Percentiles rank a stretch among this genome's conserved stretches.
phyloP scores from a whole-genome alignment of 2,888 invertebrate genomes.

The Smittia aterrima region DNA sequence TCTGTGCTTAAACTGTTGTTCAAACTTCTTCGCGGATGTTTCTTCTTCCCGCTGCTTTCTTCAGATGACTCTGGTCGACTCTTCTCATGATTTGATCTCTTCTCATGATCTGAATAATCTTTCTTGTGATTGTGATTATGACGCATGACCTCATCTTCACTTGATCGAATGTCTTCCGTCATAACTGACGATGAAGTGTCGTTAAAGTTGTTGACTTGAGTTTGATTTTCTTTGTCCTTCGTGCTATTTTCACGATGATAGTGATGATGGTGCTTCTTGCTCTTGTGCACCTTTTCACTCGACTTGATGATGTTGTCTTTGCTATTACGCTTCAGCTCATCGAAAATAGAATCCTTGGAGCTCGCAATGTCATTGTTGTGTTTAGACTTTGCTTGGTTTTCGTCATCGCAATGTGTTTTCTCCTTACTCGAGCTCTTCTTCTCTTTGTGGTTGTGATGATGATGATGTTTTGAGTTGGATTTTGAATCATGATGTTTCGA shows the following conservation, averaged over 20 bases:
- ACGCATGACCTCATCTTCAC: constrained; percentile 36
- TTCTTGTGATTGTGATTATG: constrained; percentile 44
- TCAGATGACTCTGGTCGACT: constrained; percentile 48
- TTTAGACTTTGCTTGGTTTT: not conserved
- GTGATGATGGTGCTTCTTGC: constrained; percentile 43
- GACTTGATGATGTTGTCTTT: constrained; percentile 42
- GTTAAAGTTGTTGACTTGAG: constrained; percentile 1
- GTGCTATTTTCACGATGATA: not conserved
- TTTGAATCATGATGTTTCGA: constrained; percentile 25
- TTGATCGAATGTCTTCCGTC: constrained; percentile 41
- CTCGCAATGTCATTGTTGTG: not conserved
- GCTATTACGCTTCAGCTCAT: constrained; percentile 50
- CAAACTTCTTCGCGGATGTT: constrained; percentile 43
- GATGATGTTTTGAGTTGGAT: constrained; percentile 31
- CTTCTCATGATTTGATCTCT: constrained; percentile 47
- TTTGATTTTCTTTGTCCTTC: constrained; percentile 42
- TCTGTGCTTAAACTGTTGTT: constrained; percentile 43
- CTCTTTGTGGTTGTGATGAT: constrained; percentile 30
- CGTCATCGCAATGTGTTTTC: constrained; percentile 11
- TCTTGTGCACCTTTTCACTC: constrained; percentile 43
- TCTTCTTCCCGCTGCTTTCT: constrained; percentile 45
- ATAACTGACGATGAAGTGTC: constrained; percentile 25
- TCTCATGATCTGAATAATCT: constrained; percentile 44
- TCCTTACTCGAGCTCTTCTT: constrained; percentile 16
- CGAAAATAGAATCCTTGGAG: constrained; percentile 45